Base-by-base conservation (phyloP, 2,888 invertebrate genomes). In the Campoplex nolae region DNA sequence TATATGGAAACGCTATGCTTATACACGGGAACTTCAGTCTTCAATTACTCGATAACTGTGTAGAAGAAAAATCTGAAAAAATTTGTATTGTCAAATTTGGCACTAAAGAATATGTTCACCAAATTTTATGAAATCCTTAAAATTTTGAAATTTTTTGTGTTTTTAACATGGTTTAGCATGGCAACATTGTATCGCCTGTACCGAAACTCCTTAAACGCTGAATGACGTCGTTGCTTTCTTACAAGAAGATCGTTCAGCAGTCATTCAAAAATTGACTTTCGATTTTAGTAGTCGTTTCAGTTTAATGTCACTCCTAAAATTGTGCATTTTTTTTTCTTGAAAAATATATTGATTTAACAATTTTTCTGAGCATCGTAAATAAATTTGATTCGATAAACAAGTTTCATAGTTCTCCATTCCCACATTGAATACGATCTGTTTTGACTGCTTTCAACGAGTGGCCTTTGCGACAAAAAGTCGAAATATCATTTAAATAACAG, bases 401-500 rank as follows among this genome's bases (percentile, higher is more conserved):
- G 0, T n/a, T 51, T n/a, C 6, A 51, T 7, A 51, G 18, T 51
- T 51, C 18, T 51, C 1, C 3, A n/a, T 51, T 51, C 7, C 18
- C 4, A 0, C 18, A 16, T 16, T 3, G 3, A 48, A 0, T 48
- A 16, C 4, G 4, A 3, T 16, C 13, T 48, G 3, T 48, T 48
- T 48, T 16, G 51, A 18, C 51, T n/a, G 18, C 7, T 51, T 6
- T 7, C 51, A 18, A 51, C 51, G 51, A 51, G 7, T 51, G 51
- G 18, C n/a, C 51, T 51, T 18, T n/a, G 18, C 51, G 51, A 51
- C 18, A n/a, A n/a, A 51, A 51, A 51, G 1, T 48, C 48, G 28
- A 71, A 71, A 70, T 70, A 45, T 70, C 70, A 70, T 70, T n/a
- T 45, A 73, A 54, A 16, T 51, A 32, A 51, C 73, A 51, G n/a